Evolutionary conservation across 2,888 invertebrate genomes (phyloP), one percentile per base, ranked within the genome.

Genomic region (Baronia brevicornis): DNA sequence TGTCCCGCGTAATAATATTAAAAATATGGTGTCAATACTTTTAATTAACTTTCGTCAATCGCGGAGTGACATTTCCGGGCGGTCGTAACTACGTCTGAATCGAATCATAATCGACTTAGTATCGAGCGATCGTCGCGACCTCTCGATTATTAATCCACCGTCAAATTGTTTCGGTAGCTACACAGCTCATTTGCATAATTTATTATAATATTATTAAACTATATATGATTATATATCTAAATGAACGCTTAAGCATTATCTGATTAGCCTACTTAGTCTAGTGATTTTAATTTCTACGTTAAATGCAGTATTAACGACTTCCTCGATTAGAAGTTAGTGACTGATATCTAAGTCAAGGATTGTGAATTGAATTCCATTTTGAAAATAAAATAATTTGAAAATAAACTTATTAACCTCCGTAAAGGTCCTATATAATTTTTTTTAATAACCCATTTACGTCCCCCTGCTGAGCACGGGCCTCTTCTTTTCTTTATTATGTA

Each of bases 1-100:
- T 11, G 7, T 22, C 7, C 20, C 5, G 9, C 5, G n/a, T 2
- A 5, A 12, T 3, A 17, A 13, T n/a, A 21, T 4, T 23, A 13
- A 18, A 23, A 34, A 19, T 5, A 28, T 32, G 23, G 26, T 13
- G 5, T 7, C 12, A 28, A 38, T 40, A 45, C 33, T 50, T 51
- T 54, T 57, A 59, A 57, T 59, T 55, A 54, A 51, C 47, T 50
- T 42, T 39, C 55, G 55, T 54, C 52, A 48, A 39, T 30, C 33
- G 38, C n/a, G 43, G 54, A 53, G 42, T 53, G 59, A 57, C 54
- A 52, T 51, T 51, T 60, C 57, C 59, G 45, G 33, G 30, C 29
- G 24, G 20, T 15, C 32, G 29, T 13, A 20, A 24, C 25, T 15
- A 15, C 10, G 44, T 46, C 44, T 36, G 34, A 46, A 48, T 49